Base-by-base conservation (phyloP, 2,113 vertebrate species). In the Hippotragus niger region DNA sequence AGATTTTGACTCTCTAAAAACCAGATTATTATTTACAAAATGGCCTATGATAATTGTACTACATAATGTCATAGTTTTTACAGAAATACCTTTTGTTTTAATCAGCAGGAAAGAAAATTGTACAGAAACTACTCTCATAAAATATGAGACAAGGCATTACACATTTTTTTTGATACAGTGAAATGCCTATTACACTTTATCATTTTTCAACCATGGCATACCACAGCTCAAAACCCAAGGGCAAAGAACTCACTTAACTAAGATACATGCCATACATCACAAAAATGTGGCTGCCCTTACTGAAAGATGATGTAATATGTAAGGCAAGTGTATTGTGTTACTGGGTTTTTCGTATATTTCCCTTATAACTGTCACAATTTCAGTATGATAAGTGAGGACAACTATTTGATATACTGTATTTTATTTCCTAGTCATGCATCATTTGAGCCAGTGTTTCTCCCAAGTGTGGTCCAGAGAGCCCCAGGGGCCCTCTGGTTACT, bases 221-320 rank as follows among this genome's bases (percentile, higher is more conserved):
- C 91, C 95, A 96, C 90, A 94, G 84, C 87, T 81, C 84, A 91
- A 98, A 98, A 90, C 91, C 96, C 95, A 92, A 92, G 84, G 91
- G 96, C 81, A 95, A 95, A 97, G 62, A 96, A 94, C 43, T 95
- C 90, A 84, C 88, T 98, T 98, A 91, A 40, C 40, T 97, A 86
- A 95, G 83, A 90, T 89, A 86, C 47, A 74, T 96, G 96, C 62
- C 83, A 96, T 85, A 67, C 78, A 92, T 82, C 83, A 96, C 53
- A 95, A 95, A 97, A 98, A 96, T 50, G 58, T 21, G 40, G 36
- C 84, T 93, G 83, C 91, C 81, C 95, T 97, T 76, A 84, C 91
- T 97, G 90, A 97, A 98, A 95, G 74, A 95, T 97, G 98, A 97
- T 97, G 97, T 95, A 36, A 96, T 90, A 95, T 83, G 81, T 85